These are phyloP conservation scores for Crocallis elinguaria DNA, from an alignment of 2,888 invertebrate species.

Conservation along the genomic window DNA sequence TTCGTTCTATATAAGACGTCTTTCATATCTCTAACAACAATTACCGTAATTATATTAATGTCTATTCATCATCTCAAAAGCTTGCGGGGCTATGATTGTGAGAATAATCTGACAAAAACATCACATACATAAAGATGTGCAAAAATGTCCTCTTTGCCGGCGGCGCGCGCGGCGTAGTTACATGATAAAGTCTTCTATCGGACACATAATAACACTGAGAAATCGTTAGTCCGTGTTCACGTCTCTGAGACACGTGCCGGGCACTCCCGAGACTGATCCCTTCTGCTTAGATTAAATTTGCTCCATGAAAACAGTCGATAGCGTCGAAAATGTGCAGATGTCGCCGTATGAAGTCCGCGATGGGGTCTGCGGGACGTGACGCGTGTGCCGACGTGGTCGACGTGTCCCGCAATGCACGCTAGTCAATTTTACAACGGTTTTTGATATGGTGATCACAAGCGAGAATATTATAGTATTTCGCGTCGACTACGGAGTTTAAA, in stretches of 20 bases:
- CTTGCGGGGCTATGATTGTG: background rate
- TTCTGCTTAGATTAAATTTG: conserved; percentile 82
- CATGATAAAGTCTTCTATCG: conserved; percentile 70
- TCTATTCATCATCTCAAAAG: background rate
- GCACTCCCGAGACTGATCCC: conserved; percentile 80
- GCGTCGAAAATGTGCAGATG: conserved; percentile 79
- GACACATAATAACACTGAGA: conserved; percentile 73
- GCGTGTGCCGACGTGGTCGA: conserved; percentile 59
- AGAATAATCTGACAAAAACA: background rate
- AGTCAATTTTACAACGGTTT: conserved; percentile 10
- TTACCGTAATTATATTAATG: background rate
- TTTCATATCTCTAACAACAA: background rate
- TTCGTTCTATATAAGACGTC: background rate
- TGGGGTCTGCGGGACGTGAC: conserved; percentile 71
- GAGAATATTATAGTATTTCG: background rate
- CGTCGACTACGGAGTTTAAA: no score
- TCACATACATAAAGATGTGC: conserved; percentile 40
- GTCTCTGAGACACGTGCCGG: conserved; percentile 69
- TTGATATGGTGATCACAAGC: conserved; percentile 2
- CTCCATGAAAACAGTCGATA: conserved; percentile 81
- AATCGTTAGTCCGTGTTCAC: conserved; percentile 72
- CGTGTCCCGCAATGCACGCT: background rate
- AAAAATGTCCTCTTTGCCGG: conserved; percentile 53
- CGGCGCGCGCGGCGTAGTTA: conserved; percentile 44
- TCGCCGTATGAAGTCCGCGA: conserved; percentile 75